Evolutionary conservation across 53 echinoderm and acorn worm species (phyloP).

Genomic region (Mesocentrotus franciscanus): DNA sequence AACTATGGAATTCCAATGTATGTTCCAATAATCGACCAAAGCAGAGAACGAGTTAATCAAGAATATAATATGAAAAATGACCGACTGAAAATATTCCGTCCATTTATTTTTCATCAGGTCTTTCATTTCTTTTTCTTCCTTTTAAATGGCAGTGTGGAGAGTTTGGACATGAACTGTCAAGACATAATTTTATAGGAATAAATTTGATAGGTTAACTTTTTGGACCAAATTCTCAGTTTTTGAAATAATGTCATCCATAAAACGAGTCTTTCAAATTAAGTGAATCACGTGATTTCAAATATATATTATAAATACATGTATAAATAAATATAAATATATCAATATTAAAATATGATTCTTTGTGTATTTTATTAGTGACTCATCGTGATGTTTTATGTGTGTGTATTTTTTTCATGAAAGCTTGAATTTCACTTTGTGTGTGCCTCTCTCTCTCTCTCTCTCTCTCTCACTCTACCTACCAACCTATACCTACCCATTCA

Average conservation of each 20-base stretch:
- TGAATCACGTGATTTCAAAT: background rate
- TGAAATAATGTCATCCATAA: background rate
- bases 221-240: background rate
- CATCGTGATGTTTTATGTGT: too few relatives aligned
- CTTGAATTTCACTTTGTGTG: too few relatives aligned
- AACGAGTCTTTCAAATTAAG: background rate
- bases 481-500: background rate
- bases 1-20: background rate
- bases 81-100: background rate
- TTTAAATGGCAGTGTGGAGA: background rate
- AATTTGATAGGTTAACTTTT: background rate
- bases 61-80: background rate
- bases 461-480: background rate
- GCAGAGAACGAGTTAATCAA: too few relatives aligned
- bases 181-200: background rate
- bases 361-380: background rate
- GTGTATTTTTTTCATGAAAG: too few relatives aligned
- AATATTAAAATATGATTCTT: background rate
- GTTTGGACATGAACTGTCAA: background rate
- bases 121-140: background rate
- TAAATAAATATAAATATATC: constrained; percentile 1
- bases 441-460: background rate
- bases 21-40: too few relatives aligned
- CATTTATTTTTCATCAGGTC: background rate
- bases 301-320: constrained; percentile 1